phyloP scores from a whole-genome alignment of 2,888 invertebrate genomes.

The Nasonia oneida region DNA sequence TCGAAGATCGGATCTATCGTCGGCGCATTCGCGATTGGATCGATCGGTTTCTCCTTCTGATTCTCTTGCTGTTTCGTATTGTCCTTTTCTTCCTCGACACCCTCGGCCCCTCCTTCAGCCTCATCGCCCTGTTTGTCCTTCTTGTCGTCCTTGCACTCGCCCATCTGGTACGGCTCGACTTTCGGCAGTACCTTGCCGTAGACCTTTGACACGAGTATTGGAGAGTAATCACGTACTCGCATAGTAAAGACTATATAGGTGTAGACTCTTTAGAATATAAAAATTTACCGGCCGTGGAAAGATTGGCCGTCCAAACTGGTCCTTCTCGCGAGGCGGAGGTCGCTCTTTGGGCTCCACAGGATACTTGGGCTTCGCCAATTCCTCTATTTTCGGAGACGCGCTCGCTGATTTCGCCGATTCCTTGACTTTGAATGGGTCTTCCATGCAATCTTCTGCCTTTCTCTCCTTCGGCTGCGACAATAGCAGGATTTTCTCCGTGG shows the following conservation, averaged over 20 bases:
- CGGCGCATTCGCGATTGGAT: slow-evolving; percentile 66
- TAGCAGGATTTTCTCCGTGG: slow-evolving; percentile 61
- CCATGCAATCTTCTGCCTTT: slow-evolving; percentile 34
- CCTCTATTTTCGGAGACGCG: slow-evolving; percentile 58
- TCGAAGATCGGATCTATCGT: slow-evolving; percentile 71
- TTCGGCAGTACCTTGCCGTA: slow-evolving; percentile 67
- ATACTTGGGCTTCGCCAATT: slow-evolving; percentile 67
- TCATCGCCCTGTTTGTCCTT: slow-evolving; percentile 1
- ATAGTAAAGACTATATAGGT: neutral
- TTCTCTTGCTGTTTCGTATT: neutral
- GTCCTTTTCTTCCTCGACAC: slow-evolving; percentile 30
- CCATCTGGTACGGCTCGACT: slow-evolving; percentile 63
- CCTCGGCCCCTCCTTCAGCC: slow-evolving; percentile 41
- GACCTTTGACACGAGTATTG: slow-evolving; percentile 54
- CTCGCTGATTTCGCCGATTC: slow-evolving; percentile 66
- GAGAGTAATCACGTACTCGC: neutral
- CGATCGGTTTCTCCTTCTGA: slow-evolving; percentile 55
- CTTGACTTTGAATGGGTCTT: slow-evolving; percentile 66
- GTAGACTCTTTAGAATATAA: neutral
- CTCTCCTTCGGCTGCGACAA: slow-evolving; percentile 62
- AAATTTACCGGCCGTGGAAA: slow-evolving; percentile 66
- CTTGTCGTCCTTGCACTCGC: neutral
- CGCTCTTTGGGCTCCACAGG: slow-evolving; percentile 3
- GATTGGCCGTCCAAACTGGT: slow-evolving; percentile 68
- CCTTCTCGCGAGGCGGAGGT: slow-evolving; percentile 67